Conservation (phyloP, 2,797 vertebrate genomes). For the Hippopotamyrus pictus region DNA sequence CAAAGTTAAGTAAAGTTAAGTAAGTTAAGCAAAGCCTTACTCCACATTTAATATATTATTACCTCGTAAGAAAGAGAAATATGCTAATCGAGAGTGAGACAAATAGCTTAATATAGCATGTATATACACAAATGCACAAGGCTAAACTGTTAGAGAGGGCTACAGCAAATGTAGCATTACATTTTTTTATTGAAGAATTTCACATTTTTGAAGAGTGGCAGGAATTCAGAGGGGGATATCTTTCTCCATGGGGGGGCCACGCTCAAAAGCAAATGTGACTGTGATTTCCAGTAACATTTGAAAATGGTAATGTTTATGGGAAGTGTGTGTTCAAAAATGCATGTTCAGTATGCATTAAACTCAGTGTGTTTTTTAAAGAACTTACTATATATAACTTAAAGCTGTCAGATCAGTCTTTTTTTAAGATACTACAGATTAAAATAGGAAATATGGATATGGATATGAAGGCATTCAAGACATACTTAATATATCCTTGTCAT, state of each 20-base stretch:
- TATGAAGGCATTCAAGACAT: slow-evolving; percentile 3
- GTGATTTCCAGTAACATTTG: background rate
- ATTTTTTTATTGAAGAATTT: background rate
- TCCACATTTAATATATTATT: background rate
- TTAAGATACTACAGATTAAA: background rate
- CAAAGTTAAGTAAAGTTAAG: background rate
- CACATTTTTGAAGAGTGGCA: background rate
- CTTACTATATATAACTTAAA: background rate
- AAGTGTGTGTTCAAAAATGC: background rate
- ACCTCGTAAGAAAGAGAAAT: background rate
- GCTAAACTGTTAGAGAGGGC: background rate
- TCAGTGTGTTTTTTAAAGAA: background rate
- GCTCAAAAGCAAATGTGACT: background rate
- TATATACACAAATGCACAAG: background rate
- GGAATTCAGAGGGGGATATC: background rate
- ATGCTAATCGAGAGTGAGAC: background rate
- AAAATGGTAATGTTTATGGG: background rate
- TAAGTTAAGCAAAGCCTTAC: background rate
- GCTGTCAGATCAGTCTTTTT: background rate
- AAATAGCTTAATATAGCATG: background rate
- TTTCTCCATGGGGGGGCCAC: background rate
- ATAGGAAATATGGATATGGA: background rate
- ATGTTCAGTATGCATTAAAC: background rate
- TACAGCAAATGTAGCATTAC: background rate
- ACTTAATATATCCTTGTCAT: slow-evolving; percentile 4